Base-by-base conservation (phyloP, 2,888 invertebrate genomes). In the Aelia acuminata region DNA sequence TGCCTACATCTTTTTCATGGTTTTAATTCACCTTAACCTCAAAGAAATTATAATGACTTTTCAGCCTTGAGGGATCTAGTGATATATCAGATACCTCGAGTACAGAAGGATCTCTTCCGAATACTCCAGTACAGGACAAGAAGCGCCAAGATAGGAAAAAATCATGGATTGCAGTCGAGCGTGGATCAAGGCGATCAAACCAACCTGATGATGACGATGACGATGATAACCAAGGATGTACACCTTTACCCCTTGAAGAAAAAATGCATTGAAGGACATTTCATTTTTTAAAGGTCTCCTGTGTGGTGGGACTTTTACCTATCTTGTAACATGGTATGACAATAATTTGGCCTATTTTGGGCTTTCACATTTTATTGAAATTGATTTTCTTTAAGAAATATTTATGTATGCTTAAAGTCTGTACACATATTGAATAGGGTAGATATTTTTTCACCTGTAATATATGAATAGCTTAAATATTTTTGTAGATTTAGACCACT, bases 51-150 rank as follows among this genome's bases (percentile, higher is more conserved):
- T 70, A 80, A 80, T 80, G 43, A 53, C 10, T 50, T 89, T 88
- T 22, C 88, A 89, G 89, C 84, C 57, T 89, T 80, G 89, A 89
- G 50, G 43, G 26, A 49, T 31, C 75, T 20, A 87, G 88, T 50
- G 90, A 90, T 84, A 70, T 89, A 49, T 90, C 90, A 15, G 90
- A 90, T 84, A 84, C 87, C 43, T 90, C 89, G 22, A 89, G 89
- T 49, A 89, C 89, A 31, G 89, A 90, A 57, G 89, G 89, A 57
- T 90, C 90, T 13, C 88, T 89, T 5, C 89, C 90, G 20, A 89
- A 88, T 50, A 90, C 90, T 35, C 90, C 90, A 39, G 89, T 90
- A 18, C 90, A 90, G 85, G 90, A 90, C 22, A 70, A 85, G 84
- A 90, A 90, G 80, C 89, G 90, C 35, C 63, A 89, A 88, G 47